phyloP scores from a whole-genome alignment of 2,888 invertebrate genomes.

The Drosophila leonis region DNA sequence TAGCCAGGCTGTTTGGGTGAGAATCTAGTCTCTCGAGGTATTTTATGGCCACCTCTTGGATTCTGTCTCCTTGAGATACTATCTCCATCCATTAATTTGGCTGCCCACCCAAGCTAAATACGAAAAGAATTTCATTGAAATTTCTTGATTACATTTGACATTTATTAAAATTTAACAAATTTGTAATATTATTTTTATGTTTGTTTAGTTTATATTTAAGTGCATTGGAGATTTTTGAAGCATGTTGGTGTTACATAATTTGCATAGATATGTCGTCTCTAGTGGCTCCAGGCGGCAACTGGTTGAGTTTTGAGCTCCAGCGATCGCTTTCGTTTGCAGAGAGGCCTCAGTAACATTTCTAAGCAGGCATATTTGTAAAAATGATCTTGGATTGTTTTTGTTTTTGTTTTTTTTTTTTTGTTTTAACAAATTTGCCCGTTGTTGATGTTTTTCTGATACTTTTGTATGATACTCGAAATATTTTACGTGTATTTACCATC shows the following conservation, averaged over 20 bases:
- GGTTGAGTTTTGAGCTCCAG: conserved; percentile 49
- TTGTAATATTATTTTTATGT: background rate
- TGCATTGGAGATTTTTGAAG: conserved; percentile 38
- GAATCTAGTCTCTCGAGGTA: too few species aligned
- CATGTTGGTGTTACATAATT: conserved; percentile 58
- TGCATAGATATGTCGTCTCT: conserved; percentile 38
- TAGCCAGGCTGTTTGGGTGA: too few species aligned
- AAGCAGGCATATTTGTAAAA: conserved; percentile 57
- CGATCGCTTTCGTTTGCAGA: conserved; percentile 69
- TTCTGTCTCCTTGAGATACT: too few species aligned
- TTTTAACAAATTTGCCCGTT: conserved; percentile 60
- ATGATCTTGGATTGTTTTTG: background rate
- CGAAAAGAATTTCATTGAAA: background rate
- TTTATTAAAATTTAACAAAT: conserved; percentile 23
- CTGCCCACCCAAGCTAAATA: background rate
- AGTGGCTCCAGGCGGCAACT: conserved; percentile 76
- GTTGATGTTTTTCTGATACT: conserved; percentile 19
- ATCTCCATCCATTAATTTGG: too few species aligned
- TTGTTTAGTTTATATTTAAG: background rate
- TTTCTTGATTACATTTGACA: conserved; percentile 23
- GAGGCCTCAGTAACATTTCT: conserved; percentile 62
- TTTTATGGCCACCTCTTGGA: too few species aligned
- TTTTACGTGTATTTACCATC: conserved; percentile 81
- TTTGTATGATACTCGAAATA: conserved; percentile 64
- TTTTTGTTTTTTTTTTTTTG: conserved; percentile 9